Percentiles rank a stretch among this genome's conserved stretches.
Evolutionary conservation across 2,797 vertebrate genomes (phyloP).

Genomic region (Cyprinodon diabolis): DNA sequence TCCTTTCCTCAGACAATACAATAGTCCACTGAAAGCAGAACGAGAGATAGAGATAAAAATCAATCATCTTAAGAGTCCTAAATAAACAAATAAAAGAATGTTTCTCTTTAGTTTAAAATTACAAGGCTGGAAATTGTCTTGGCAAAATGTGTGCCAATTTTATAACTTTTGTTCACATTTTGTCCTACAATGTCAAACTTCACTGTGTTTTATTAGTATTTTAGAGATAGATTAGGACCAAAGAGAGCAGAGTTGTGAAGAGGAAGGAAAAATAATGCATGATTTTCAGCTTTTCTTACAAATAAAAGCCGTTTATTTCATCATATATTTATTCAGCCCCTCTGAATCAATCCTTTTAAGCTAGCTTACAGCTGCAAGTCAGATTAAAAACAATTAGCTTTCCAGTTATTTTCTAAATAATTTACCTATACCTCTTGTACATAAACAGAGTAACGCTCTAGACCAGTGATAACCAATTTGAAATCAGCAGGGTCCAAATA

Average conservation of each 20-base stretch:
- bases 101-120: background rate
- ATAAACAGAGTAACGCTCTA: no score
- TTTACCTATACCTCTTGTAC: no score
- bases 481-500: no score
- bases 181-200: background rate
- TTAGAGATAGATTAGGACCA: background rate
- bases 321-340: no score
- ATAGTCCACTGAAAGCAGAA: background rate
- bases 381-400: no score
- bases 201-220: background rate
- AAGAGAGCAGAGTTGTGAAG: background rate
- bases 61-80: background rate
- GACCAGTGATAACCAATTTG: no score
- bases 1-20: background rate
- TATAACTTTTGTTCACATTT: background rate
- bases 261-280: background rate
- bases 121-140: background rate
- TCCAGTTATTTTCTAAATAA: no score
- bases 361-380: no score
- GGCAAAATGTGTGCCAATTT: background rate
- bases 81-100: no score
- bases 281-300: background rate
- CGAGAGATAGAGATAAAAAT: background rate
- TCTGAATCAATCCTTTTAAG: no score
- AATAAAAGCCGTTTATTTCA: no score